Percentiles rank a stretch among this genome's conserved stretches.
Conservation (phyloP, 2,888 invertebrate genomes). For the Caenorhabditis sp. region DNA sequence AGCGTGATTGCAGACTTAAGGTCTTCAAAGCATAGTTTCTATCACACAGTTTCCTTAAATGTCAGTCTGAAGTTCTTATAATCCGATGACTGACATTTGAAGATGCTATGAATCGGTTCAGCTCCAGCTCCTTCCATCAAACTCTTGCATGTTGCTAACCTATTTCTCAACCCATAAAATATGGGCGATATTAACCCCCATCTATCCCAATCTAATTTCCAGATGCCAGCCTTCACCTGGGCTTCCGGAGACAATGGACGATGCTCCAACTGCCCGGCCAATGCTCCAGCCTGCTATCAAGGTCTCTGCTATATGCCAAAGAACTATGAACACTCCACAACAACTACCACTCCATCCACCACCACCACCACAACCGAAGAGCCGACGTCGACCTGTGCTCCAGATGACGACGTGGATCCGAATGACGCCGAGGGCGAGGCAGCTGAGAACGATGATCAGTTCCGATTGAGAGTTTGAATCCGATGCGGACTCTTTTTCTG, state of each 20-base stretch:
- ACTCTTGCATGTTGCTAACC: neutral
- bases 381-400: constrained; percentile 44
- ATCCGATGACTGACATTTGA: too few relatives aligned
- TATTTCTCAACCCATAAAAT: neutral
- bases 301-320: constrained; percentile 82
- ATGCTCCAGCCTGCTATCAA: constrained; percentile 81
- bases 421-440: constrained; percentile 50
- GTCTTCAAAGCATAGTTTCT: too few relatives aligned
- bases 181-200: constrained; percentile 8
- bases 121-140: constrained; percentile 16
- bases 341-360: constrained; percentile 49
- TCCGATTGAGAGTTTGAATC: constrained; percentile 42
- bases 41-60: too few relatives aligned
- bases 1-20: too few relatives aligned
- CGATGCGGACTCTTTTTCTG: constrained; percentile 4
- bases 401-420: constrained; percentile 47
- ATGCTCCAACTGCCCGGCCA: constrained; percentile 80
- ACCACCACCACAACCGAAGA: constrained; percentile 41
- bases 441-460: constrained; percentile 43
- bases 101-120: neutral
- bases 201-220: constrained; percentile 68
- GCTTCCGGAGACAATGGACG: constrained; percentile 75
- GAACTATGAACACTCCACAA: constrained; percentile 51
- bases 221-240: constrained; percentile 83
- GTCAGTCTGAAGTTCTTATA: too few relatives aligned